Conservation (phyloP, 2,888 invertebrate genomes). For the Bembecia ichneumoniformis region DNA sequence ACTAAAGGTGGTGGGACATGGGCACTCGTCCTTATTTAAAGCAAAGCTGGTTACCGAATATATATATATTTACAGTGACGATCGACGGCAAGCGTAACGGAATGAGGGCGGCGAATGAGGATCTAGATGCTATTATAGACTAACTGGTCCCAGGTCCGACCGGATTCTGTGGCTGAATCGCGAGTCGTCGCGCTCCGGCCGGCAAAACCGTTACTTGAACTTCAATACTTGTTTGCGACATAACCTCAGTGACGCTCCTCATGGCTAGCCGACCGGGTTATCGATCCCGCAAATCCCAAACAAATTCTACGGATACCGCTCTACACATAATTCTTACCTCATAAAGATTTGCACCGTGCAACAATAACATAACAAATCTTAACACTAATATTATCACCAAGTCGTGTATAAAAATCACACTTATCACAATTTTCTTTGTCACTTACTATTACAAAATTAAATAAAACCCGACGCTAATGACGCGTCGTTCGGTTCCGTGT, state of each 20-base stretch:
- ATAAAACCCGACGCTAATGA: constrained; percentile 60
- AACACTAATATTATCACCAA: constrained; percentile 65
- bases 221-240: constrained; percentile 61
- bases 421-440: constrained; percentile 70
- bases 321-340: constrained; percentile 52
- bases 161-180: constrained; percentile 62
- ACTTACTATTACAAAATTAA: constrained; percentile 59
- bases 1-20: constrained; percentile 60
- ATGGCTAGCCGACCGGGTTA: constrained; percentile 69
- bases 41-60: constrained; percentile 61
- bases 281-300: constrained; percentile 69
- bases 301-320: constrained; percentile 45
- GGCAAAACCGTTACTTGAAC: constrained; percentile 69
- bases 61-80: constrained; percentile 61
- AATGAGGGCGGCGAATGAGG: constrained; percentile 65
- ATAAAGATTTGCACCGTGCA: constrained; percentile 54
- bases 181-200: constrained; percentile 47
- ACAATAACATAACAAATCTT: constrained; percentile 69
- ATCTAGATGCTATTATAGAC: constrained; percentile 60
- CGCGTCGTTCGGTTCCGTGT: constrained; percentile 44
- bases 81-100: constrained; percentile 58
- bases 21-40: constrained; percentile 44
- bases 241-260: constrained; percentile 70
- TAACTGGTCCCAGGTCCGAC: constrained; percentile 60
- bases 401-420: constrained; percentile 68